Evolutionary conservation across 2,113 vertebrate species (phyloP), one percentile per base, ranked within the genome.

Genomic region (Daphoenositta chrysoptera): DNA sequence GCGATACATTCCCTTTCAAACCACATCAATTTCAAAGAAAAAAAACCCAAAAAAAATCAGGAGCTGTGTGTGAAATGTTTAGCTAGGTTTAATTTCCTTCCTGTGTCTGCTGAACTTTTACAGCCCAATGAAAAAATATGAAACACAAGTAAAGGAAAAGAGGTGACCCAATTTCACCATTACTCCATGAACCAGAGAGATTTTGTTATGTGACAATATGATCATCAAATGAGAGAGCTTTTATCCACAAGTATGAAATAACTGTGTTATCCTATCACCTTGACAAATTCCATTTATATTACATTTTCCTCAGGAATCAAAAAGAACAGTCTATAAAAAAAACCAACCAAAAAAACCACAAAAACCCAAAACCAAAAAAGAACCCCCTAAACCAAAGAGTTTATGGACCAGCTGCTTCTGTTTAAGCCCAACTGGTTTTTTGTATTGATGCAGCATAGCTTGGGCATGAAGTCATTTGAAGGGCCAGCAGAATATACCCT

Each of bases 361-460:
- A n/a, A n/a, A n/a, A n/a, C n/a, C n/a, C n/a, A n/a, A n/a, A n/a
- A n/a, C n/a, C n/a, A n/a, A n/a, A n/a, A 31, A 35, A 42, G 21
- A 27, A 7, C 2, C 3, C 6, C 13, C 24, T 51, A 53, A 48
- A 65, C 20, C 45, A 61, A 82, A 56, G 53, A 91, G 47, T 88
- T 95, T 97, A 92, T 96, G 82, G 72, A 89, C 73, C 97, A 98
- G 94, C 87, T 96, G 97, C 95, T 97, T 97, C 92, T 96, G 80
- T 95, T 98, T 98, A 97, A 97, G 72, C 20, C 63, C 47, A 92
- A 94, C 63, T 91, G 60, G 95, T 97, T 97, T 83, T 97, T 83
- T 94, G 92, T 91, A 89, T 58, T 91, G 82, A 90, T 87, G 87
- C 60, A 90, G 85, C 94, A 97, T 91, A 96, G 69, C 60, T 91